phyloP scores from a whole-genome alignment of 2,113 vertebrate genomes.

The Pterocles gutturalis region DNA sequence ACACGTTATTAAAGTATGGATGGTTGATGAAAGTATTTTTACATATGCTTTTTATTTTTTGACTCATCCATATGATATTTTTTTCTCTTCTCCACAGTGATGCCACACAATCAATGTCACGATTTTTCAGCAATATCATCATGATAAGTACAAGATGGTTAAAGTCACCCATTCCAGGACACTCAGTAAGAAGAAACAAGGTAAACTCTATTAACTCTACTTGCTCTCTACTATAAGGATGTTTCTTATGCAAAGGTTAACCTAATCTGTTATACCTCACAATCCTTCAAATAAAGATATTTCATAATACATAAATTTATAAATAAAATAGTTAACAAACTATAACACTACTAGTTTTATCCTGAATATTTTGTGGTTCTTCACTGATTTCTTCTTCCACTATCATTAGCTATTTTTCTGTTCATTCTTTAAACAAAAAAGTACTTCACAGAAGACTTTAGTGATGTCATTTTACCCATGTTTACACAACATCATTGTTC shows the following conservation, averaged over 20 bases:
- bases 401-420: neutral
- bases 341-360: neutral
- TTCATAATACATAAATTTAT: neutral
- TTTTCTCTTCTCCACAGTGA: neutral
- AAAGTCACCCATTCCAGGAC: neutral
- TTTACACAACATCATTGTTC: neutral
- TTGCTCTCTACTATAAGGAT: neutral
- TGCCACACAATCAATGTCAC: accelerated
- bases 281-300: neutral
- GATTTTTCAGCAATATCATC: neutral
- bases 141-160: neutral
- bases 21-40: neutral
- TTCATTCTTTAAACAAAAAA: neutral
- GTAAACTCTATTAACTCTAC: neutral
- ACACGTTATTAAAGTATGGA: neutral
- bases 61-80: neutral
- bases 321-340: neutral
- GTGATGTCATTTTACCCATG: neutral
- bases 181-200: neutral
- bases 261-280: neutral
- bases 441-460: neutral
- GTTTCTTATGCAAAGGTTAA: neutral
- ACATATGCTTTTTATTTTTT: neutral
- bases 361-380: neutral
- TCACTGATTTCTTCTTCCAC: neutral